These are phyloP conservation scores for Sminthopsis crassicaudata DNA, from an alignment of 2,113 vertebrate species.

Conservation along the genomic window DNA sequence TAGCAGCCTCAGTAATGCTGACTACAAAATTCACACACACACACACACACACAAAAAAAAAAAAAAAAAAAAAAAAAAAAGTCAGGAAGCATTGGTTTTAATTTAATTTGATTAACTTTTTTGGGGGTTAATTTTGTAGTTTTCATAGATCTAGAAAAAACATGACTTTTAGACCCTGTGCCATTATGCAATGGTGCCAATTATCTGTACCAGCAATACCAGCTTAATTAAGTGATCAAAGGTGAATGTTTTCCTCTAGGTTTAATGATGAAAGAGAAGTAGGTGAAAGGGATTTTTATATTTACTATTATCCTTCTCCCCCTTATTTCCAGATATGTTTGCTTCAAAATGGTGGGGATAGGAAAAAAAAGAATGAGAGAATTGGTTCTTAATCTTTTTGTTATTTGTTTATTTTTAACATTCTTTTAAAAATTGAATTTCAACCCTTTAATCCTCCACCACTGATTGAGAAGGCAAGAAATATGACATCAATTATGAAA, in stretches of 20 bases:
- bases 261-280: slow-evolving; percentile 35
- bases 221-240: slow-evolving; percentile 26
- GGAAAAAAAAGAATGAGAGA: background rate
- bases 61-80: no score
- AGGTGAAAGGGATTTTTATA: slow-evolving; percentile 12
- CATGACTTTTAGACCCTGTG: slow-evolving; percentile 4
- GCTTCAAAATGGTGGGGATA: background rate
- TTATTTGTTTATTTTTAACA: background rate
- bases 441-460: background rate
- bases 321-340: slow-evolving; percentile 10
- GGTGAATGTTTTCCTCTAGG: background rate
- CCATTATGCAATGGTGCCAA: background rate
- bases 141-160: slow-evolving; percentile 35
- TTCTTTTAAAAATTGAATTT: background rate
- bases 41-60: no score
- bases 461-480: background rate
- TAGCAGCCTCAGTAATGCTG: background rate
- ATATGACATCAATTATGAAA: background rate
- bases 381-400: background rate
- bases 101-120: background rate
- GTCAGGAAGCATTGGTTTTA: background rate
- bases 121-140: slow-evolving; percentile 24
- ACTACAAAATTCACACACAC: slow-evolving; percentile 34
- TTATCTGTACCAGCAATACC: background rate
- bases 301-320: background rate